phyloP scores from a whole-genome alignment of 2,888 invertebrate genomes.

The Fragum sueziense region DNA sequence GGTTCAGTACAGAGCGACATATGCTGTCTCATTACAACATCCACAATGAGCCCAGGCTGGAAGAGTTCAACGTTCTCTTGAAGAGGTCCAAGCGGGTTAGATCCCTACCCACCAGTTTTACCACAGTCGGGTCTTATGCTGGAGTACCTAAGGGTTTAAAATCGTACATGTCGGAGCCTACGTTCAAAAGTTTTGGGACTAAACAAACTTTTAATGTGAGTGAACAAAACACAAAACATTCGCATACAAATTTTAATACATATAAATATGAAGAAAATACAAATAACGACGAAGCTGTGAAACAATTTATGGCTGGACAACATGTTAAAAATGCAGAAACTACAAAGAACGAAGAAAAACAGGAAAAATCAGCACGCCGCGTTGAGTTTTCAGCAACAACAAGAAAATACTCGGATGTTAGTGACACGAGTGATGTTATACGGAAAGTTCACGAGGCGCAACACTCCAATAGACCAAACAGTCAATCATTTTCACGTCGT shows the following conservation, averaged over 20 bases:
- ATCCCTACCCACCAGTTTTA: constrained; percentile 21
- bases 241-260: background rate
- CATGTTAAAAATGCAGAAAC: background rate
- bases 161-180: constrained; percentile 16
- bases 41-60: constrained; percentile 48
- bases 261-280: background rate
- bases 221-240: background rate
- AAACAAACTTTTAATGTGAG: constrained; percentile 38
- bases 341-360: background rate
- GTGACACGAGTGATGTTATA: constrained; percentile 8
- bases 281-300: background rate
- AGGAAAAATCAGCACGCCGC: constrained; percentile 16
- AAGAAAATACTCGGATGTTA: constrained; percentile 3
- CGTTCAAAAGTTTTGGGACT: constrained; percentile 39
- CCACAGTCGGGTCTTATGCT: constrained; percentile 36
- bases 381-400: constrained; percentile 13
- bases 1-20: constrained; percentile 38
- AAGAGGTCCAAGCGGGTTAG: constrained; percentile 29
- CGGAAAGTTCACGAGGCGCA: constrained; percentile 14
- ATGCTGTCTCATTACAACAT: constrained; percentile 47
- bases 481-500: background rate
- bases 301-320: background rate
- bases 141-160: constrained; percentile 32
- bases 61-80: constrained; percentile 41
- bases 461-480: background rate